Conservation (phyloP, 1,140 invertebrate genomes). For the Belonocnema kinseyi region DNA sequence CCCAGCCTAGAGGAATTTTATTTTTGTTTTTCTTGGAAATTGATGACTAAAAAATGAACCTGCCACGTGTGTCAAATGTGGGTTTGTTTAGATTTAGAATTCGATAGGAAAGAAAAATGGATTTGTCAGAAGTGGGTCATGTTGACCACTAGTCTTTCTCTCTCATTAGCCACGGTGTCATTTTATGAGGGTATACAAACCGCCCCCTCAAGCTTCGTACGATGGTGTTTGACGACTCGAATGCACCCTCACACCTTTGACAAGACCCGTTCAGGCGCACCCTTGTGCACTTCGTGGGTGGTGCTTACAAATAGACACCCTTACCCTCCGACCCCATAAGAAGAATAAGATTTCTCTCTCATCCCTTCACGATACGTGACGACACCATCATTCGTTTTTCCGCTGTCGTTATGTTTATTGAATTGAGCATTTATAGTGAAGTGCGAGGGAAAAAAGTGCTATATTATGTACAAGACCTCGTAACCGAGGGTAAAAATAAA, state of each 20-base stretch:
- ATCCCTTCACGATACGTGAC: not conserved
- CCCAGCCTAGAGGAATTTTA: no score
- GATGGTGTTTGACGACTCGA: not conserved
- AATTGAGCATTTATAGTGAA: slow-evolving; percentile 3
- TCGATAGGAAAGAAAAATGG: not conserved
- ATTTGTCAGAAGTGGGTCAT: slow-evolving; percentile 5
- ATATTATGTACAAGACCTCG: not conserved
- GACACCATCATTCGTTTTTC: not conserved
- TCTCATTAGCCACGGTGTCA: slow-evolving; percentile 7
- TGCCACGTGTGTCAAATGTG: no score
- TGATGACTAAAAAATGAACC: no score
- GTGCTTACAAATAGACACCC: slow-evolving; percentile 1
- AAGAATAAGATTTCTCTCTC: slow-evolving; percentile 20
- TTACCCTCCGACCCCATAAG: not conserved
- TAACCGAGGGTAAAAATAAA: not conserved
- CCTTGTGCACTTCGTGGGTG: slow-evolving; percentile 23
- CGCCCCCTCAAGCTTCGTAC: not conserved
- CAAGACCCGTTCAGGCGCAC: not conserved
- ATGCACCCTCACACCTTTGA: slow-evolving; percentile 4
- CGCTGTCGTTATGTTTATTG: not conserved
- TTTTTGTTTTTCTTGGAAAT: no score
- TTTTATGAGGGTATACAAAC: not conserved
- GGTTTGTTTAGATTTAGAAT: not conserved
- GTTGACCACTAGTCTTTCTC: not conserved
- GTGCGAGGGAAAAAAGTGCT: not conserved